Base-by-base conservation (phyloP, 2,888 invertebrate genomes). In the Platycheirus albimanus region DNA sequence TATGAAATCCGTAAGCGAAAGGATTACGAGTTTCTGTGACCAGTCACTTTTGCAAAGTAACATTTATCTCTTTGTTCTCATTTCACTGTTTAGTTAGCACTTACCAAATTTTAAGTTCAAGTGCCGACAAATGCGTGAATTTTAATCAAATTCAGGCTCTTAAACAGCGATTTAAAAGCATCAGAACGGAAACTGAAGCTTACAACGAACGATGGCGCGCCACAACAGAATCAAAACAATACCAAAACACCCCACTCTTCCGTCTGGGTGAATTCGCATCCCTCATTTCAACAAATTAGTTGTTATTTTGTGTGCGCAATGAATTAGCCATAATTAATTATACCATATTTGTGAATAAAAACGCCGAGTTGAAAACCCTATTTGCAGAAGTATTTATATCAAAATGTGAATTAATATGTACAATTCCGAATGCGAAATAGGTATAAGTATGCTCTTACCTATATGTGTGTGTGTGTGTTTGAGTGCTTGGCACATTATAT, bases 331-430 rank as follows among this genome's bases (percentile, higher is more conserved):
- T 56, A 67, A 67, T 77, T 78, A 56, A 77, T 67, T 72, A 56
- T 77, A 49, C 49, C 28, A 47, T 52, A 20, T 30, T 17, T 30
- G 11, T 56, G 36, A 24, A 17, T 45, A 2, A 49, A 51, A 54
- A 36, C 38, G 15, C 20, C 15, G 7, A 52, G 70, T 71, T 63
- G 11, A 24, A 64, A 80, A 58, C 20, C 49, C 70, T 66, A 76
- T 77, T 71, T 81, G 47, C 66, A 52, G 51, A 67, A 15, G 41
- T 81, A 63, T 71, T 78, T 75, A 75, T 56, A 20, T 33, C 38
- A 71, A 81, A 33, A 67, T 72, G 77, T 81, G 67, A 81, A 81
- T 67, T 81, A 67, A 69, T 74, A 54, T 66, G 28, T 30, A 61
- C 47, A 52, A 58, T 45, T 24, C 43, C 10, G 38, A 30, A 77